Evolutionary conservation across 2,797 vertebrate species (phyloP).

Genomic region (Microchirus variegatus): DNA sequence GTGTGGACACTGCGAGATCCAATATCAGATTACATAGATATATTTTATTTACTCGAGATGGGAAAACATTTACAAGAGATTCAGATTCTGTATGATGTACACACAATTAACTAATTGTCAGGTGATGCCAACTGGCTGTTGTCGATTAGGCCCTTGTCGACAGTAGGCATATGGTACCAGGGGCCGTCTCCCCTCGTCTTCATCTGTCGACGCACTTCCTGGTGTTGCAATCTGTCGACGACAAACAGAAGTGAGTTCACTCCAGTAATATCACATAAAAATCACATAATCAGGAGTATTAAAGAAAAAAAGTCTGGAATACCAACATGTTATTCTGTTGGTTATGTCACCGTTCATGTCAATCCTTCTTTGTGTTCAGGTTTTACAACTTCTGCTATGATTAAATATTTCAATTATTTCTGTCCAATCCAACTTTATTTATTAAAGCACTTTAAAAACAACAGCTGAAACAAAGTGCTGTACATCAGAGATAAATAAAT

Average conservation of each 20-base stretch:
- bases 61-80: constrained; percentile 71
- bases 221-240: constrained; percentile 77
- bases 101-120: constrained; percentile 81
- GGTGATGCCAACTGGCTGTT: constrained; percentile 83
- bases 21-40: constrained; percentile 49
- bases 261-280: too few species aligned
- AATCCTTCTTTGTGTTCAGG: too few species aligned
- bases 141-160: constrained; percentile 84
- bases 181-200: constrained; percentile 90
- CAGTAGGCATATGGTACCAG: constrained; percentile 85
- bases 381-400: too few species aligned
- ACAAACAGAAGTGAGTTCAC: constrained; percentile 19
- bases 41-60: constrained; percentile 77
- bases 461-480: too few species aligned
- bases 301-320: too few species aligned
- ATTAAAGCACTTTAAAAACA: too few species aligned
- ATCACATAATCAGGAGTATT: too few species aligned
- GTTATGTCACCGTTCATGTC: too few species aligned
- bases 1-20: neutral
- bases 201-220: constrained; percentile 87
- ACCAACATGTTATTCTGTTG: too few species aligned
- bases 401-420: too few species aligned
- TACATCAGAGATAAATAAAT: too few species aligned
- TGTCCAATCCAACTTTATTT: too few species aligned
- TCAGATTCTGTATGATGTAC: constrained; percentile 45